Conservation (phyloP, 2,113 vertebrate genomes). For the Salvelinus alpinus region DNA sequence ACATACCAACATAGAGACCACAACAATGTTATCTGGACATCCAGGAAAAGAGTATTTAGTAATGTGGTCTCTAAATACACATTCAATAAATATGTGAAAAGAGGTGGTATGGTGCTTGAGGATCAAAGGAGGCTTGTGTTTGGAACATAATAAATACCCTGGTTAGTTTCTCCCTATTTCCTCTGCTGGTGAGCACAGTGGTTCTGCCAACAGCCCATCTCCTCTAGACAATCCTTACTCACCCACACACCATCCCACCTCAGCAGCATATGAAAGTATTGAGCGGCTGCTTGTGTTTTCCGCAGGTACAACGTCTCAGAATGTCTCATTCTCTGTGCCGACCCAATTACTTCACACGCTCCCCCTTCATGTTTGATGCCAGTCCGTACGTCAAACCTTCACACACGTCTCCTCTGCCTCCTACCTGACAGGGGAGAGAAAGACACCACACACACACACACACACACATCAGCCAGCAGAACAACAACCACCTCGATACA, state of each 20-base stretch:
- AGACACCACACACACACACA: background rate
- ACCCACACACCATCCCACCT: slow-evolving; percentile 3
- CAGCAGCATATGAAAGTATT: slow-evolving; percentile 17
- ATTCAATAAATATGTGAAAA: no score
- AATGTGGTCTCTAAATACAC: no score
- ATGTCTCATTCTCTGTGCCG: slow-evolving; percentile 28
- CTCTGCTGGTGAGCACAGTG: no score
- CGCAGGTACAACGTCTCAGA: background rate
- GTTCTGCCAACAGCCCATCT: no score
- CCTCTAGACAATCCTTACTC: background rate
- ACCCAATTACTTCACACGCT: slow-evolving; percentile 64
- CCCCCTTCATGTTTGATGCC: slow-evolving; percentile 50
- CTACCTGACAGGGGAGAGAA: slow-evolving; percentile 21
- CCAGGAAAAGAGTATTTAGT: no score
- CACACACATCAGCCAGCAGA: slow-evolving; percentile 21
- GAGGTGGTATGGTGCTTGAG: no score
- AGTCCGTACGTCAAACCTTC: slow-evolving; percentile 28
- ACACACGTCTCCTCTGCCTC: slow-evolving; percentile 19
- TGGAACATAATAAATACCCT: no score
- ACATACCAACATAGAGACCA: no score
- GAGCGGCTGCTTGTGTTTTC: slow-evolving; percentile 1
- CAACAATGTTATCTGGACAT: no score
- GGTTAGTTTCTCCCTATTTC: no score
- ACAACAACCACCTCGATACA: slow-evolving; percentile 37
- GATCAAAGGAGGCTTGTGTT: no score